phyloP scores from a whole-genome alignment of 2,888 invertebrate genomes.

The Hirtodrosophila cameraria region DNA sequence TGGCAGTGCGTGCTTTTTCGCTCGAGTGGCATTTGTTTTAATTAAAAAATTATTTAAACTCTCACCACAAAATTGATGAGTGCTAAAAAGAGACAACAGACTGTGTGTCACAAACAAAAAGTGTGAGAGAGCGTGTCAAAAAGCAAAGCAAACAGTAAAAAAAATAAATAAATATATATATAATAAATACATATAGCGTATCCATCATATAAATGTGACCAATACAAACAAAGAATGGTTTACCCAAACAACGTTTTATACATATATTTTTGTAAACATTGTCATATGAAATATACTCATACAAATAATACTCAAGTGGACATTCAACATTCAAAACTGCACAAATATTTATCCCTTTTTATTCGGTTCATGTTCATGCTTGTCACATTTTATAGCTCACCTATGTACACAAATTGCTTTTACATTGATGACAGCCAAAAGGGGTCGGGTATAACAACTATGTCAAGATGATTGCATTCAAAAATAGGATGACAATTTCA shows the following conservation, averaged over 20 bases:
- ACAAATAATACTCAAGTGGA: slow-evolving; percentile 9
- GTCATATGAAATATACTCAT: background rate
- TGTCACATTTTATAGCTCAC: slow-evolving; percentile 46
- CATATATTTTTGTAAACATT: slow-evolving; percentile 2
- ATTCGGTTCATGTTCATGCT: slow-evolving; percentile 15
- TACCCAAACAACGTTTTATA: background rate
- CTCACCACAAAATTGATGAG: slow-evolving; percentile 19
- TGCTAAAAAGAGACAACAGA: background rate
- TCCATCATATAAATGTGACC: slow-evolving; percentile 18
- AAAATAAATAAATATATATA: slow-evolving; percentile 9
- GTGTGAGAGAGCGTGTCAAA: background rate
- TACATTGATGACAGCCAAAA: background rate
- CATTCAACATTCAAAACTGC: slow-evolving; percentile 10
- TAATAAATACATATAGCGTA: background rate
- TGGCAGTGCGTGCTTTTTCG: slow-evolving; percentile 68
- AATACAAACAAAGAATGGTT: slow-evolving; percentile 4
- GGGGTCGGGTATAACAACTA: slow-evolving; percentile 1
- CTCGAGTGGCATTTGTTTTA: slow-evolving; percentile 75
- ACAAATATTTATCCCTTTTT: slow-evolving; percentile 30
- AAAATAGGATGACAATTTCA: background rate
- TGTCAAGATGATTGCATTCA: slow-evolving; percentile 3
- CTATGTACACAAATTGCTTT: slow-evolving; percentile 17
- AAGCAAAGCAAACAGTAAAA: background rate
- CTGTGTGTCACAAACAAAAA: background rate
- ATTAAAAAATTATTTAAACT: slow-evolving; percentile 74